These are phyloP conservation scores for Seriola rivoliana DNA, from an alignment of 2,113 vertebrate species.

Conservation along the genomic window DNA sequence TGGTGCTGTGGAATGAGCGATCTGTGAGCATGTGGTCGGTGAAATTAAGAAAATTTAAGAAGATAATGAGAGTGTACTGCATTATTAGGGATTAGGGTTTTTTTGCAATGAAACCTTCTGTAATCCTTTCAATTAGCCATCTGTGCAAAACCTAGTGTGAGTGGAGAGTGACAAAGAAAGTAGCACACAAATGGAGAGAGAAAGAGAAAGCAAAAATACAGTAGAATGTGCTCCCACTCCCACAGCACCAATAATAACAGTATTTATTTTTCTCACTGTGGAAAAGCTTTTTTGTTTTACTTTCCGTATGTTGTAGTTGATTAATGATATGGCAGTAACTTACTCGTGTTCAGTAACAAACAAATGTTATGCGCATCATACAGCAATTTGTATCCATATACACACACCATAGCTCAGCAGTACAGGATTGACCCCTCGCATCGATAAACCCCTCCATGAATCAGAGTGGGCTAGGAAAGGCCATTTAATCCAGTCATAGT, in stretches of 20 bases:
- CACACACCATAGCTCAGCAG: conserved; percentile 14
- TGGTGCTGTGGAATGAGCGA: conserved; percentile 1
- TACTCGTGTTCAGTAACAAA: conserved; percentile 5
- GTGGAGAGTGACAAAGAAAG: neutral
- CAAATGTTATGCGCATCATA: conserved; percentile 1
- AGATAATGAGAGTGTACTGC: neutral
- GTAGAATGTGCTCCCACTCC: neutral
- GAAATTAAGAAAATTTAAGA: neutral
- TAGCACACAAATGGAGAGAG: neutral
- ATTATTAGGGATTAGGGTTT: neutral
- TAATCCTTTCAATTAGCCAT: conserved; percentile 9
- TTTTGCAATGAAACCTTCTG: neutral
- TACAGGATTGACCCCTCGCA: conserved; percentile 18
- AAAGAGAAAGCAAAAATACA: neutral
- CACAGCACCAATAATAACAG: neutral
- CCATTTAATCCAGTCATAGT: conserved; percentile 50
- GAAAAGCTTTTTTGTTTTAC: neutral
- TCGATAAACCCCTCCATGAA: conserved; percentile 58
- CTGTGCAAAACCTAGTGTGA: neutral
- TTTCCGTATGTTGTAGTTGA: neutral
- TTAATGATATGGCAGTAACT: conserved; percentile 8
- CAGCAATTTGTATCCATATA: neutral
- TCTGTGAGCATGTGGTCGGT: neutral
- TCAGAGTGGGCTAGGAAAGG: conserved; percentile 43
- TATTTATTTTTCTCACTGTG: neutral